Evolutionary conservation across 2,113 vertebrate genomes (phyloP), one percentile per base, ranked within the genome.

Genomic region (Gracilinanus agilis): DNA sequence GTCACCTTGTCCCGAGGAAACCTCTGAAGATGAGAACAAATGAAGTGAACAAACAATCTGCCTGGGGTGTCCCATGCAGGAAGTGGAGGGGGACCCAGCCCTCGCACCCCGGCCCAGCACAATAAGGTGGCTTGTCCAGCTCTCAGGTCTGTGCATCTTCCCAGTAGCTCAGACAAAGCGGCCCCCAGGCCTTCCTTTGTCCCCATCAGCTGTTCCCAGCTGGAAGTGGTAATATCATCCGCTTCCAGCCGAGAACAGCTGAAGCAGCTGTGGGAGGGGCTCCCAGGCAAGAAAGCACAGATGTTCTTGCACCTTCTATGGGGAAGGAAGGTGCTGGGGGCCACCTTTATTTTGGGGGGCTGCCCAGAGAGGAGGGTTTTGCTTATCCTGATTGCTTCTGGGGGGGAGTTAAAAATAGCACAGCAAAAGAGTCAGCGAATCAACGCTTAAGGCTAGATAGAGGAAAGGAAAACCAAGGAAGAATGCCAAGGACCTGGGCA

Each of bases 201-300:
- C 90, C 88, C 2, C 0, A 16, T 93, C 97, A 97, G 97, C 98
- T 97, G 97, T 0, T 88, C 92, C 11, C 97, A 97, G 97, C 96
- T 97, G 95, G 98, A 97, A 90, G 96, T 40, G 2, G 53, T 89
- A 96, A 94, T 96, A 92, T 96, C 83, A 96, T 27, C 96, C 24
- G 24, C 19, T 89, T 95, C 95, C 95, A 49, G 55, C 94, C 93
- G 94, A 54, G 75, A 75, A 88, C 93, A 96, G 98, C 97, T 97
- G 97, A 97, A 95, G 97, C 96, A 97, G 95, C 95, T 96, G 96
- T 92, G 2, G 92, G 3, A 29, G 5, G 23, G 12, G 23, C 23
- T 21, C 55, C 0, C 0, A 0, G 83, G 53, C 92, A 89, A 53
- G 89, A 40, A 89, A 90, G 0, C 90, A 88, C 94, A 94, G 88